A percentile compares a stretch with the other conserved stretches of the same genome.
These are phyloP conservation scores for Diadromus collaris DNA, from an alignment of 2,888 invertebrate genomes.

Conservation along the genomic window DNA sequence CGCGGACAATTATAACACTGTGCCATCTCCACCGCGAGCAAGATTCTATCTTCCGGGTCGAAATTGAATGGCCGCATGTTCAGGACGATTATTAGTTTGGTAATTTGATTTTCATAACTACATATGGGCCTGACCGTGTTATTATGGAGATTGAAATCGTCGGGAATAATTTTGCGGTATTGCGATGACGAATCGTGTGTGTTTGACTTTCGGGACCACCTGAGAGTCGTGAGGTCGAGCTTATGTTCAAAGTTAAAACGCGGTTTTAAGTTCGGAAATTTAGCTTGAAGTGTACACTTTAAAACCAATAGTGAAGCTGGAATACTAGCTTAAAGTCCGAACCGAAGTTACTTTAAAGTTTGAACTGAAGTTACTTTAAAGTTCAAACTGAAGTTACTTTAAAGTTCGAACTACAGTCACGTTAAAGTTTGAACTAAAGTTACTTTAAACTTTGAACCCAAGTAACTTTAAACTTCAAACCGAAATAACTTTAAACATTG, in stretches of 20 bases:
- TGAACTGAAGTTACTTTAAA: not conserved
- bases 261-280: not conserved
- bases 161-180: not conserved
- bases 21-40: not conserved
- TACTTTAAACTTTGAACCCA: not conserved
- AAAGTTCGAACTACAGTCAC: not conserved
- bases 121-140: not conserved
- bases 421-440: not conserved
- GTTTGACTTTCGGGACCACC: not conserved
- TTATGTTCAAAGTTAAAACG: not conserved
- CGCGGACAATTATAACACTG: not conserved
- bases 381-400: not conserved
- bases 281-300: not conserved
- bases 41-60: slow-evolving; percentile 21
- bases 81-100: slow-evolving; percentile 23
- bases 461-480: not conserved
- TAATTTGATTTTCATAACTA: slow-evolving; percentile 12
- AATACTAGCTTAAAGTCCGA: not conserved
- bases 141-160: slow-evolving; percentile 10
- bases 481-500: not conserved
- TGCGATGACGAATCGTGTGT: not conserved
- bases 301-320: too few relatives aligned
- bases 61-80: slow-evolving; percentile 12
- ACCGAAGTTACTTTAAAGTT: not conserved
- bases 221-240: not conserved